Percentiles rank a stretch among this genome's conserved stretches.
These are phyloP conservation scores for Wiebesia pumilae DNA, from an alignment of 1,140 invertebrate genomes.

Conservation along the genomic window DNA sequence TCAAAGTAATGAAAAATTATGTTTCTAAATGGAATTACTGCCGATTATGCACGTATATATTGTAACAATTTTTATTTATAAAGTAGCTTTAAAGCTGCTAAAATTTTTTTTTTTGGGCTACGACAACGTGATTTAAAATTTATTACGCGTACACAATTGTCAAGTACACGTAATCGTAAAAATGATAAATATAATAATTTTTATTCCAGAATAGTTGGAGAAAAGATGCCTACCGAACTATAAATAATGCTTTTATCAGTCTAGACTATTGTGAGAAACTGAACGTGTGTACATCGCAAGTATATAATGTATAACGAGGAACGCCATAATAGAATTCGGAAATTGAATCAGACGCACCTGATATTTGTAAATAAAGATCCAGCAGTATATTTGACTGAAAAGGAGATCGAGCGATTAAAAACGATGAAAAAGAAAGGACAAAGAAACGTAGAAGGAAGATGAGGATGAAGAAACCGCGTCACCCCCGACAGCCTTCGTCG, in stretches of 20 bases:
- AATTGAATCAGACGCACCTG: not conserved
- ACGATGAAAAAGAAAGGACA: not conserved
- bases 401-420: slow-evolving; percentile 8
- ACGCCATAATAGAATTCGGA: not conserved
- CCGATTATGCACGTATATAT: too few species aligned
- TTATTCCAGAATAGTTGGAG: not conserved
- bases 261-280: not conserved
- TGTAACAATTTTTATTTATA: too few species aligned
- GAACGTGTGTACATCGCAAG: not conserved
- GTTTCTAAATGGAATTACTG: too few species aligned
- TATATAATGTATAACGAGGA: not conserved
- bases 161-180: too few species aligned
- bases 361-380: slow-evolving; percentile 46
- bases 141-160: too few species aligned
- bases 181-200: not conserved
- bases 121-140: too few species aligned
- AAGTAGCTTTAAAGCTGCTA: too few species aligned
- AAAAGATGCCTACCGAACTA: not conserved
- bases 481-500: slow-evolving; percentile 3
- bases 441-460: slow-evolving; percentile 16
- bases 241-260: not conserved
- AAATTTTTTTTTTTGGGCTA: too few species aligned
- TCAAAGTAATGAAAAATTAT: too few species aligned
- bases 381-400: not conserved
- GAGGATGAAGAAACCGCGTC: slow-evolving; percentile 13